Conservation (phyloP, 2,113 vertebrate species). For the Todiramphus chloris region DNA sequence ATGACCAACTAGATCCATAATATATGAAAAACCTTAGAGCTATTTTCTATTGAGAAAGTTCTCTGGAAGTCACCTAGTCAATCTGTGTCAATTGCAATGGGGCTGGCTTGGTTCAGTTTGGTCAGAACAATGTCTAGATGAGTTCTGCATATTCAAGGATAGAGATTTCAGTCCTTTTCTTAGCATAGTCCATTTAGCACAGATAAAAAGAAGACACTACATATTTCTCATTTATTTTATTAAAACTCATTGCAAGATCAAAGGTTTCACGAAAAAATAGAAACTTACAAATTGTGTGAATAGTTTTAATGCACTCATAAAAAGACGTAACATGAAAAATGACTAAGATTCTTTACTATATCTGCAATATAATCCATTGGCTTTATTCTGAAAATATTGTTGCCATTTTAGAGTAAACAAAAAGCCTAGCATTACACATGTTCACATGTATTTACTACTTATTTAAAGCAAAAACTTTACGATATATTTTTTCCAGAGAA, state of each 20-base stretch:
- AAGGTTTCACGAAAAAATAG: constrained; percentile 75
- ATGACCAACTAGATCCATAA: neutral
- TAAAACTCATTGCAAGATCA: constrained; percentile 69
- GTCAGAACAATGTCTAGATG: neutral
- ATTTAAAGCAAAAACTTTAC: constrained; percentile 66
- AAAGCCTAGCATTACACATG: constrained; percentile 71
- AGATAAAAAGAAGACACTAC: constrained; percentile 36
- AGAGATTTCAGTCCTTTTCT: neutral
- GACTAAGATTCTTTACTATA: constrained; percentile 59
- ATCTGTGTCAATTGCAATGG: neutral
- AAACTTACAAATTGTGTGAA: constrained; percentile 76
- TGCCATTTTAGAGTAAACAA: constrained; percentile 70
- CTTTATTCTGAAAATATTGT: constrained; percentile 80
- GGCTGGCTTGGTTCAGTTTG: neutral
- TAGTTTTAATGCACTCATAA: constrained; percentile 71
- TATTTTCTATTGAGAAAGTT: neutral
- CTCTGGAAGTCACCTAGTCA: neutral
- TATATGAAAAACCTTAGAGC: neutral
- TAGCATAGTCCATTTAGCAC: neutral
- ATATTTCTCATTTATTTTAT: constrained; percentile 66
- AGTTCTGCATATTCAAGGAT: neutral
- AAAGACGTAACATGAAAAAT: constrained; percentile 68
- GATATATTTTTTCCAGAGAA: constrained; percentile 62
- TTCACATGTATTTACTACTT: constrained; percentile 73
- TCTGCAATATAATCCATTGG: constrained; percentile 65